Conservation (phyloP, 2,797 vertebrate species). For the Leontopithecus rosalia region DNA sequence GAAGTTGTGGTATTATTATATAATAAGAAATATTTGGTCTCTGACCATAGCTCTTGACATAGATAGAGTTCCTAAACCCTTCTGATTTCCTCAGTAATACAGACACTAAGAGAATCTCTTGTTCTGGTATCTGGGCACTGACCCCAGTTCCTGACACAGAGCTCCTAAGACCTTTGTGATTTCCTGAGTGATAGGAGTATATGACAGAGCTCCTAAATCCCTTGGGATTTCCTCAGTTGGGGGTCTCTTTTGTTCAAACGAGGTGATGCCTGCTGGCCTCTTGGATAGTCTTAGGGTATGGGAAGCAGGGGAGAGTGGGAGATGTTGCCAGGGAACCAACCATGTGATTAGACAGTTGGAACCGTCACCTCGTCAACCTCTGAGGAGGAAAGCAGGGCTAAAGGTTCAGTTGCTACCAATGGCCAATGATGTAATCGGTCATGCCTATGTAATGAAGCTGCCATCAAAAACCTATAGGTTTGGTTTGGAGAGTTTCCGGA, state of each 20-base stretch:
- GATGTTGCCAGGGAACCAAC: neutral
- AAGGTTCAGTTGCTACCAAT: neutral
- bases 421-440: neutral
- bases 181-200: neutral
- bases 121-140: neutral
- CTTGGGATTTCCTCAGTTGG: neutral
- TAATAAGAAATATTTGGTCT: neutral
- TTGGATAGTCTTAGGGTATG: neutral
- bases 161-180: neutral
- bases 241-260: neutral
- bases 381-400: neutral
- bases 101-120: neutral
- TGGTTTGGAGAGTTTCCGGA: neutral
- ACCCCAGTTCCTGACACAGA: neutral
- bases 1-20: neutral
- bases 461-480: neutral
- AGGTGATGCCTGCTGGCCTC: neutral
- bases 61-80: neutral
- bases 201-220: neutral
- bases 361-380: neutral
- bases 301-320: neutral
- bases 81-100: neutral
- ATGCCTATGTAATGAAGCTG: neutral
- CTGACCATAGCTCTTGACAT: neutral
- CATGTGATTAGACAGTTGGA: neutral